Percentiles rank a stretch among this genome's conserved stretches.
phyloP scores from a whole-genome alignment of 1,140 invertebrate species.

The Euura saliciscinereae region DNA sequence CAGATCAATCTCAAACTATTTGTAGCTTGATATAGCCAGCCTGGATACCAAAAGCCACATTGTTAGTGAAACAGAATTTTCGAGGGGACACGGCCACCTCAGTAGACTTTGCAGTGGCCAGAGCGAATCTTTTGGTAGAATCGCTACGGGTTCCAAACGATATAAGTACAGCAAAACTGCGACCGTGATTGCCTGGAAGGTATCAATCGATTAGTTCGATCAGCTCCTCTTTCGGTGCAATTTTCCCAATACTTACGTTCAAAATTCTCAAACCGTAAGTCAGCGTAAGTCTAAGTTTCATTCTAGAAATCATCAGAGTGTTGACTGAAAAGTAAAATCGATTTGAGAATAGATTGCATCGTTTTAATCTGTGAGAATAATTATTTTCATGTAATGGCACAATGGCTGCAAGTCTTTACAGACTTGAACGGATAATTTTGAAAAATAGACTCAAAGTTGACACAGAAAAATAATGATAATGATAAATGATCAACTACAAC shows the following conservation, averaged over 20 bases:
- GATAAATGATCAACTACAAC: too few species aligned
- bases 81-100: slow-evolving; percentile 47
- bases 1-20: background rate
- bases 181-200: slow-evolving; percentile 37
- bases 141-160: slow-evolving; percentile 44
- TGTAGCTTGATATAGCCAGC: slow-evolving; percentile 31
- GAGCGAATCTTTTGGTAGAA: slow-evolving; percentile 42
- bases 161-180: slow-evolving; percentile 42
- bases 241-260: slow-evolving; percentile 33
- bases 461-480: too few species aligned
- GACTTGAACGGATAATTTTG: too few species aligned
- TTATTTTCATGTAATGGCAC: too few species aligned
- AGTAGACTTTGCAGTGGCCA: slow-evolving; percentile 46
- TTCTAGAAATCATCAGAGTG: slow-evolving; percentile 19
- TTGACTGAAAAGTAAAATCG: slow-evolving; percentile 25
- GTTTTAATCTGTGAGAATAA: too few species aligned
- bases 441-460: too few species aligned
- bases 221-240: slow-evolving; percentile 8
- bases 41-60: slow-evolving; percentile 46
- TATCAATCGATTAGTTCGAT: background rate
- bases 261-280: slow-evolving; percentile 32
- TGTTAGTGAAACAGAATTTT: slow-evolving; percentile 48
- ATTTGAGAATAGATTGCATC: too few species aligned
- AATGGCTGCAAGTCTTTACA: too few species aligned
- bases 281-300: slow-evolving; percentile 25